These are phyloP conservation scores for Reticulitermes lucifugus DNA, from an alignment of 2,888 invertebrate species.

Conservation along the genomic window DNA sequence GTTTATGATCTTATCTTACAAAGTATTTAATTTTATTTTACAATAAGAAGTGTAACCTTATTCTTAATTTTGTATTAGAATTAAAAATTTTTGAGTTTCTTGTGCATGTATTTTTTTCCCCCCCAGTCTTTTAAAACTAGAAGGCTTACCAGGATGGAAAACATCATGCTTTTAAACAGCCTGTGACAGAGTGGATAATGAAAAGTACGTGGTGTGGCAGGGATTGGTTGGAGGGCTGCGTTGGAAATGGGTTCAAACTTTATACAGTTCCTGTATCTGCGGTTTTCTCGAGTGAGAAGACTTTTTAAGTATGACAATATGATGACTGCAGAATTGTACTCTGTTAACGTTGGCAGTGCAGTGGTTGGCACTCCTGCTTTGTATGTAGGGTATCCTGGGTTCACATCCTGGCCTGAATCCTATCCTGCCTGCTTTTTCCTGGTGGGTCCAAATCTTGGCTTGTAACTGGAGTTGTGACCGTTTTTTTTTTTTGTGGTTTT, in stretches of 20 bases:
- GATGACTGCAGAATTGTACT: no score
- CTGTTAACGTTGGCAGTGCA: no score
- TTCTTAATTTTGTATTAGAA: slow-evolving; percentile 16
- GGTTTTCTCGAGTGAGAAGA: neutral
- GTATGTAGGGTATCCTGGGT: no score
- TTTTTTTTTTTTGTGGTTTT: no score
- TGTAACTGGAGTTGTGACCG: no score
- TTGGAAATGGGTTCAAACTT: neutral
- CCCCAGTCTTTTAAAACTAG: neutral
- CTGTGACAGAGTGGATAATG: neutral
- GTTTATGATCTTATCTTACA: neutral
- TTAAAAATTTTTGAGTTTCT: slow-evolving; percentile 18
- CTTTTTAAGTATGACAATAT: no score
- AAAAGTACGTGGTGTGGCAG: neutral
- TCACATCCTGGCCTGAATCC: no score
- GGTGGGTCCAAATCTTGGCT: no score
- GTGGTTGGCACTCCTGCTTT: no score
- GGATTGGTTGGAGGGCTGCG: neutral
- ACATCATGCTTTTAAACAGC: neutral
- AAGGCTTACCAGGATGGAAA: neutral
- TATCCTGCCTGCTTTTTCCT: no score
- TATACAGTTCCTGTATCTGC: neutral
- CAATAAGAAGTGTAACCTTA: neutral
- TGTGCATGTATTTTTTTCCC: slow-evolving; percentile 26
- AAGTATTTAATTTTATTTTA: neutral